Evolutionary conservation across 2,113 vertebrate species (phyloP).

Genomic region (Apodemus speciosus): DNA sequence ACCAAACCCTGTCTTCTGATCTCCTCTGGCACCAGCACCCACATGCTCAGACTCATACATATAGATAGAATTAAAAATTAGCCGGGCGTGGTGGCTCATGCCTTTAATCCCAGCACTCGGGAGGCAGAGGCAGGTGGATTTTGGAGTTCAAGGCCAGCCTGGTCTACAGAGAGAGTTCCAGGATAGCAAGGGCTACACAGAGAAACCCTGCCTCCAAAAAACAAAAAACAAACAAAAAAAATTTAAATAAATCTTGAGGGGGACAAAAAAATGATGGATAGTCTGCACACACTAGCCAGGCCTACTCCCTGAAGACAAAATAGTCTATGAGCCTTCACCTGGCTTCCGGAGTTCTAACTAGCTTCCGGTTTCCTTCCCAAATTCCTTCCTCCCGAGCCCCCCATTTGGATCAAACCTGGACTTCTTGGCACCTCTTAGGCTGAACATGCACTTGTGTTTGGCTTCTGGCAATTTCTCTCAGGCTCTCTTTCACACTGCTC

Average conservation of each 20-base stretch:
- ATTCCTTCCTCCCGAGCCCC: not conserved
- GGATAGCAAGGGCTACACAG: too few species aligned
- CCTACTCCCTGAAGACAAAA: slow-evolving; percentile 19
- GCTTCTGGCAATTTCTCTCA: slow-evolving; percentile 42
- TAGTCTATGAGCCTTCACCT: slow-evolving; percentile 32
- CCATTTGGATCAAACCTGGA: not conserved
- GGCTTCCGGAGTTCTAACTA: not conserved
- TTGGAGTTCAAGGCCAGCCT: too few species aligned
- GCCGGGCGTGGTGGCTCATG: too few species aligned
- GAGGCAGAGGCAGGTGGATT: too few species aligned
- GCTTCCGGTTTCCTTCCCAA: not conserved
- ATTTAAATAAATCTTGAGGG: not conserved
- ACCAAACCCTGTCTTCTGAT: not conserved
- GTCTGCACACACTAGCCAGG: not conserved
- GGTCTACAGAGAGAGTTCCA: too few species aligned
- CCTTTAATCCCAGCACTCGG: too few species aligned
- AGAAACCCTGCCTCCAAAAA: too few species aligned
- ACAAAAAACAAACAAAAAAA: too few species aligned
- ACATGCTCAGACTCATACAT: not conserved
- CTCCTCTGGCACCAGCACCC: not conserved
- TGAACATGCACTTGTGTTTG: slow-evolving; percentile 21
- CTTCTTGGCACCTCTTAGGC: not conserved
- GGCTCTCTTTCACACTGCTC: not conserved
- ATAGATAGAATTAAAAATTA: not conserved
- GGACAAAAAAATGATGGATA: not conserved